phyloP scores from a whole-genome alignment of 2,888 invertebrate genomes.

The Drosophila trichaetosa region DNA sequence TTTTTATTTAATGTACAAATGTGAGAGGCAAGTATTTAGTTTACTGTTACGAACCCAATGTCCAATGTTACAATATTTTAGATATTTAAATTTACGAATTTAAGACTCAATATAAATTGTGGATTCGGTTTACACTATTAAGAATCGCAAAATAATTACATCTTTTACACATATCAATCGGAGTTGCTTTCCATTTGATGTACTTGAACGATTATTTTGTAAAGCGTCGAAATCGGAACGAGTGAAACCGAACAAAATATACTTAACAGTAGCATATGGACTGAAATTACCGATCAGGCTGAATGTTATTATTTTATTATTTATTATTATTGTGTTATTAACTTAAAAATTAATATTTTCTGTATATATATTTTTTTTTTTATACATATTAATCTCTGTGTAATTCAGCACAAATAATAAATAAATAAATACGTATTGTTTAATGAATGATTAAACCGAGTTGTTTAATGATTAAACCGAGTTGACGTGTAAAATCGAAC shows the following conservation, averaged over 20 bases:
- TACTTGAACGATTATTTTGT: constrained; percentile 1
- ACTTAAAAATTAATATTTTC: not conserved
- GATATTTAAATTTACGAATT: constrained; percentile 7
- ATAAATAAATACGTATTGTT: no score
- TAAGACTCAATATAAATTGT: constrained; percentile 10
- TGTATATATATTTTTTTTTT: not conserved
- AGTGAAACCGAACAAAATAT: constrained; percentile 30
- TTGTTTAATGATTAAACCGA: no score
- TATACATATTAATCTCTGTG: not conserved
- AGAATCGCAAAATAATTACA: constrained; percentile 43
- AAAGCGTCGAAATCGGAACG: constrained; percentile 28
- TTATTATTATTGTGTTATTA: not conserved
- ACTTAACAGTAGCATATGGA: not conserved
- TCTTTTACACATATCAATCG: constrained; percentile 28
- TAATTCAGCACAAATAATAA: no score
- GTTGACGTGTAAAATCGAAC: no score
- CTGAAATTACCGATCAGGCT: not conserved
- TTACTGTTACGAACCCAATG: constrained; percentile 30
- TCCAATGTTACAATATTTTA: constrained; percentile 11
- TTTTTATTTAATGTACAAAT: constrained; percentile 6
- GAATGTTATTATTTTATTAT: not conserved
- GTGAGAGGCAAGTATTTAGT: not conserved
- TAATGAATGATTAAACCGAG: no score
- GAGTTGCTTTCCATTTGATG: constrained; percentile 14
- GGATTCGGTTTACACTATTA: constrained; percentile 24